phyloP scores from a whole-genome alignment of 2,113 vertebrate genomes.

The Tachysurus fulvidraco region DNA sequence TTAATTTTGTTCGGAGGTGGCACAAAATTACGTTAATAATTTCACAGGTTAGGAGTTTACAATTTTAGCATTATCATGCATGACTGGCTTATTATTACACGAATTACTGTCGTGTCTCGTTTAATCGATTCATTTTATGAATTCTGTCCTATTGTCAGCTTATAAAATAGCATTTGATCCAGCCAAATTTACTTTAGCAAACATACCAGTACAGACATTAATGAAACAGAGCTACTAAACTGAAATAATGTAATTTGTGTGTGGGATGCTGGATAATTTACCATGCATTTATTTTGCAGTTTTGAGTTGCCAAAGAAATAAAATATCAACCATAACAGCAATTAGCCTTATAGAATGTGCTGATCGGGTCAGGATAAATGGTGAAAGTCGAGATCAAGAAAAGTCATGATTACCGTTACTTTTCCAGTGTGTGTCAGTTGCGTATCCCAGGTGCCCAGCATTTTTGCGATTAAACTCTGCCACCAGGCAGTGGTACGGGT shows the following conservation, averaged over 20 bases:
- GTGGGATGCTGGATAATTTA: not conserved
- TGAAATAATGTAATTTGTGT: not conserved
- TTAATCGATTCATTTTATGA: not conserved
- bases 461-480: slow-evolving; percentile 97
- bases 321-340: not conserved
- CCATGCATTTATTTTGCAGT: not conserved
- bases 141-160: not conserved
- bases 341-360: not conserved
- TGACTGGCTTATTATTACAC: not conserved
- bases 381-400: not conserved
- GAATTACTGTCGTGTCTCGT: not conserved
- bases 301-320: not conserved
- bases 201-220: not conserved
- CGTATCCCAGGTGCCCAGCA: slow-evolving; percentile 91
- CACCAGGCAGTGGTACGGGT: slow-evolving; percentile 90
- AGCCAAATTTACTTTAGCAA: not conserved
- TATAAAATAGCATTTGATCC: not conserved
- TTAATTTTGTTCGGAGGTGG: not conserved
- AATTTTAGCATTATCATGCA: not conserved
- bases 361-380: not conserved
- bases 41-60: not conserved
- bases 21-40: not conserved
- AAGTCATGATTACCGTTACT: slow-evolving; percentile 81
- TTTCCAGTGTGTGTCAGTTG: slow-evolving; percentile 88
- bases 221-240: not conserved